A percentile compares a stretch with the other conserved stretches of the same genome.
phyloP scores from a whole-genome alignment of 2,888 invertebrate species.

The Lithophane ornitopus region DNA sequence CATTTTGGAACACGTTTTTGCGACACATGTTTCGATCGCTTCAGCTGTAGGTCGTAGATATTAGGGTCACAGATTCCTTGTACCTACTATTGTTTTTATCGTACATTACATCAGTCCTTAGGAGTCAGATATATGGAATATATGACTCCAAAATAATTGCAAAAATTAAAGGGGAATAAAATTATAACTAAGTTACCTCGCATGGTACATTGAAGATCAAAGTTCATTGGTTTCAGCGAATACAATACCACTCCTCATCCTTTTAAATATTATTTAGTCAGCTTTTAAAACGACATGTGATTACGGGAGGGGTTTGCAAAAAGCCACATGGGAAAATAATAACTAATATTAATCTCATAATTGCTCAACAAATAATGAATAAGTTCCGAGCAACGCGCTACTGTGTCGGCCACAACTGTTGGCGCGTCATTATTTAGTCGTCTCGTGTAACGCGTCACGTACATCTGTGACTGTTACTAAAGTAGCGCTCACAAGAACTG shows the following conservation, averaged over 20 bases:
- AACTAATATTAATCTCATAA: constrained; percentile 22
- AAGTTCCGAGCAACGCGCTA: constrained; percentile 62
- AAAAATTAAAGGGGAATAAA: neutral
- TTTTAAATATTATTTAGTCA: neutral
- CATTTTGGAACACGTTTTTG: constrained; percentile 55
- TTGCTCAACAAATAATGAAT: constrained; percentile 50
- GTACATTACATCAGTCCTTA: neutral
- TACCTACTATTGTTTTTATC: constrained; percentile 25
- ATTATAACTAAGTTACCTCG: neutral
- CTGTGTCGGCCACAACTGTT: constrained; percentile 70
- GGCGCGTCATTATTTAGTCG: constrained; percentile 77
- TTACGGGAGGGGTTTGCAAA: neutral
- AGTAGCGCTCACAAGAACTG: constrained; percentile 66
- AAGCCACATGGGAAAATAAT: neutral
- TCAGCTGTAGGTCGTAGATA: constrained; percentile 36
- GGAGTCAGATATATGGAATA: no score
- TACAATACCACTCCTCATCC: neutral
- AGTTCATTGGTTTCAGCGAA: neutral
- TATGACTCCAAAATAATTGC: neutral
- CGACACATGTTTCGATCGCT: constrained; percentile 38
- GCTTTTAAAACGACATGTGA: neutral
- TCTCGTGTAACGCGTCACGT: constrained; percentile 74
- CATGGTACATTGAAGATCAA: neutral
- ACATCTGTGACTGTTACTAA: constrained; percentile 72
- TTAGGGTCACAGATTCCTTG: constrained; percentile 38